A percentile compares a stretch with the other conserved stretches of the same genome.
Conservation (phyloP, 2,797 vertebrate genomes). For the Sebastes vulpes region DNA sequence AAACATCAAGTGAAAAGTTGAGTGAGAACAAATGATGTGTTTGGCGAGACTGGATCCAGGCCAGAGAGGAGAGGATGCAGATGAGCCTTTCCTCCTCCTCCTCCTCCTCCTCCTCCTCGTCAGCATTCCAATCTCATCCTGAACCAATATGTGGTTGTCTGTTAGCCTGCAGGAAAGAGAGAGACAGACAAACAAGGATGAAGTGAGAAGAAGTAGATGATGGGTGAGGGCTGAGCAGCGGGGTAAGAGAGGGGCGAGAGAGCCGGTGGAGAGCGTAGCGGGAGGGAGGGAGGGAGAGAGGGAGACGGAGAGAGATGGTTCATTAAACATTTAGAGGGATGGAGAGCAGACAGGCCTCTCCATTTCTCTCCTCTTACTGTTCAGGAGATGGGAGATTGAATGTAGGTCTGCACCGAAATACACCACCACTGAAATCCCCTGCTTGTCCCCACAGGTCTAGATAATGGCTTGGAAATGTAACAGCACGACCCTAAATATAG, state of each 20-base stretch:
- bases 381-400: conserved; percentile 56
- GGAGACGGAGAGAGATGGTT: conserved; percentile 57
- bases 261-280: neutral
- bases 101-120: conserved; percentile 11
- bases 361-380: conserved; percentile 61
- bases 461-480: conserved; percentile 67
- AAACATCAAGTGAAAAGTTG: conserved; percentile 36
- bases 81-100: conserved; percentile 17
- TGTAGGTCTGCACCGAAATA: conserved; percentile 40
- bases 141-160: conserved; percentile 35
- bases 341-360: conserved; percentile 72
- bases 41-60: conserved; percentile 17
- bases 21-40: conserved; percentile 40
- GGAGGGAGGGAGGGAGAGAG: neutral
- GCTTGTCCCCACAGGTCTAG: conserved; percentile 47
- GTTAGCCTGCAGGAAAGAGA: conserved; percentile 52
- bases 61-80: conserved; percentile 39
- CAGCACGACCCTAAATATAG: conserved; percentile 59
- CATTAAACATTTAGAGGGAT: conserved; percentile 82
- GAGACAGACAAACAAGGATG: conserved; percentile 55
- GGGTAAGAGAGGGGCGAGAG: conserved; percentile 2
- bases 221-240: conserved; percentile 37
- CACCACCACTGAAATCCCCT: conserved; percentile 34
- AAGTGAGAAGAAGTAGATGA: conserved; percentile 59
- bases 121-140: conserved; percentile 59